Evolutionary conservation across 2,797 vertebrate genomes (phyloP).

Genomic region (Dermochelys coriacea): DNA sequence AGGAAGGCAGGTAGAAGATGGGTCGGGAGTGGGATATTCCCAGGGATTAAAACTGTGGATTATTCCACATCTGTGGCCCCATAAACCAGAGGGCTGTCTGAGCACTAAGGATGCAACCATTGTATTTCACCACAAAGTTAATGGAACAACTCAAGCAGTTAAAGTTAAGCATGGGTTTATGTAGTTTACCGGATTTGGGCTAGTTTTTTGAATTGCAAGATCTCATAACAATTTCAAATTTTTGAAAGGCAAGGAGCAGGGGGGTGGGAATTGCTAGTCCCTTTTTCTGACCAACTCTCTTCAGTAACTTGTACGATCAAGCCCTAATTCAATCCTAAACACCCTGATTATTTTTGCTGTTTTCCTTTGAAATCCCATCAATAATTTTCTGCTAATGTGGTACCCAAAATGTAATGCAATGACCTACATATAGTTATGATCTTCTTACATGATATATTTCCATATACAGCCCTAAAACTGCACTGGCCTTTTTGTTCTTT

Average conservation of each 20-base stretch:
- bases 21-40: background rate
- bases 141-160: background rate
- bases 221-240: background rate
- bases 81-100: background rate
- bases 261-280: background rate
- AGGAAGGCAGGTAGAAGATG: background rate
- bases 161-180: accelerated
- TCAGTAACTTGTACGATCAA: background rate
- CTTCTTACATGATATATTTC: background rate
- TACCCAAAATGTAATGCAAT: background rate
- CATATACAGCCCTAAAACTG: background rate
- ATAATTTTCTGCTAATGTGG: background rate
- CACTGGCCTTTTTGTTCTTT: background rate
- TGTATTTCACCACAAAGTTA: background rate
- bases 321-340: background rate
- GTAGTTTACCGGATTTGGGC: background rate
- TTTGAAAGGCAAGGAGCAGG: accelerated
- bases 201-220: background rate
- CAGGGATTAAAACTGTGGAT: background rate
- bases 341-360: background rate
- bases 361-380: background rate
- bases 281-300: background rate
- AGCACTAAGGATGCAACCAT: background rate
- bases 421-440: conserved; percentile 16
- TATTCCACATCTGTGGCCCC: background rate